These are phyloP conservation scores for Furnarius figulus DNA, from an alignment of 2,113 vertebrate species.

Conservation along the genomic window DNA sequence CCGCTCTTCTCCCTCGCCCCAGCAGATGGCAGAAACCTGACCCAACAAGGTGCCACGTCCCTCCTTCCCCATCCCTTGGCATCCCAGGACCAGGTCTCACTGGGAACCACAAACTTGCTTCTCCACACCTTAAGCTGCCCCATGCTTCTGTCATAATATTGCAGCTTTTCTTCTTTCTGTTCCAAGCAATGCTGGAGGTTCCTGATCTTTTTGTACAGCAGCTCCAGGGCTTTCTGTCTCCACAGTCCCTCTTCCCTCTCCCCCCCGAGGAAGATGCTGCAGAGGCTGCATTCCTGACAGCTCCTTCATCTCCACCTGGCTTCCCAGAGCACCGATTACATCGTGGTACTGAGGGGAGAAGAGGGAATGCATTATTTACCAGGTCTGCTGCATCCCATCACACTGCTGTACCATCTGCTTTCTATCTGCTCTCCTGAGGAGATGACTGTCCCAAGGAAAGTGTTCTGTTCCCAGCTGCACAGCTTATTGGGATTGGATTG, in stretches of 20 bases:
- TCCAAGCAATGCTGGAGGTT: constrained; percentile 70
- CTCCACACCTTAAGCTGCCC: constrained; percentile 76
- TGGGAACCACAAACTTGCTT: background rate
- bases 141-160: constrained; percentile 47
- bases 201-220: constrained; percentile 70
- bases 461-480: background rate
- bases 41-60: background rate
- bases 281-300: constrained; percentile 73
- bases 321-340: constrained; percentile 68
- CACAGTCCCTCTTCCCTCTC: constrained; percentile 62
- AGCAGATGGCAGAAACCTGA: background rate
- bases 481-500: background rate
- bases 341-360: constrained; percentile 74
- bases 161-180: constrained; percentile 72
- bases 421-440: background rate
- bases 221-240: constrained; percentile 67
- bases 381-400: background rate
- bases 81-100: background rate
- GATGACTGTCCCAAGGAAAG: background rate
- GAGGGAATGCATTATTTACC: background rate
- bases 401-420: background rate
- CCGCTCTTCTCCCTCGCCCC: background rate
- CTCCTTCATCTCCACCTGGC: constrained; percentile 76
- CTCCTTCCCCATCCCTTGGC: background rate
- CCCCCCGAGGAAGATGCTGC: constrained; percentile 66